These are phyloP conservation scores for Oceanodroma leucorhoa DNA, from an alignment of 2,797 vertebrate species.

Conservation along the genomic window DNA sequence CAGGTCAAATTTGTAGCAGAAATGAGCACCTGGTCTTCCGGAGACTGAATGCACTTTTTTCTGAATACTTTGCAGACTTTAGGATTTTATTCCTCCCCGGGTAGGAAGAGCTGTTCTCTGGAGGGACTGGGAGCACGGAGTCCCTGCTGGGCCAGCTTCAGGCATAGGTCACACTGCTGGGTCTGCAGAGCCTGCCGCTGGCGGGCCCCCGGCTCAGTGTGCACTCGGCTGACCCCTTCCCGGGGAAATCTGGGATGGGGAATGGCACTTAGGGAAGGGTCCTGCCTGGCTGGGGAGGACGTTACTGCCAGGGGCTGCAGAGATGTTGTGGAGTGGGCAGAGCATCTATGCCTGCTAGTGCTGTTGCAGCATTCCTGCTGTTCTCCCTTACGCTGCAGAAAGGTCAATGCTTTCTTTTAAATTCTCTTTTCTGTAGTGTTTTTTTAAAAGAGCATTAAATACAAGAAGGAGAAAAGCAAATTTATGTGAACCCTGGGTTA, in stretches of 20 bases:
- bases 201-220: fast-evolving
- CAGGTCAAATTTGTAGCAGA: not conserved
- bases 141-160: not conserved
- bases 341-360: not conserved
- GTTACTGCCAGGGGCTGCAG: fast-evolving
- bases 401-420: not conserved
- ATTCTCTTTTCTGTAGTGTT: not conserved
- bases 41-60: not conserved
- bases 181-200: not conserved
- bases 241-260: not conserved
- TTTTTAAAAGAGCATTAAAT: not conserved
- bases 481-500: not conserved
- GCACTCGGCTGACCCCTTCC: fast-evolving
- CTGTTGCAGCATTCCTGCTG: not conserved
- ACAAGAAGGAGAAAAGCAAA: not conserved
- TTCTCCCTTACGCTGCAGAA: not conserved
- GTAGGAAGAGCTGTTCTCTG: not conserved
- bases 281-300: not conserved
- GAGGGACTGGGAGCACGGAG: fast-evolving
- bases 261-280: not conserved
- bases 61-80: not conserved
- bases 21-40: not conserved
- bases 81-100: not conserved
- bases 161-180: fast-evolving
- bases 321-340: fast-evolving